Evolutionary conservation across 2,888 invertebrate species (phyloP).

Genomic region (Cheilosia soror): DNA sequence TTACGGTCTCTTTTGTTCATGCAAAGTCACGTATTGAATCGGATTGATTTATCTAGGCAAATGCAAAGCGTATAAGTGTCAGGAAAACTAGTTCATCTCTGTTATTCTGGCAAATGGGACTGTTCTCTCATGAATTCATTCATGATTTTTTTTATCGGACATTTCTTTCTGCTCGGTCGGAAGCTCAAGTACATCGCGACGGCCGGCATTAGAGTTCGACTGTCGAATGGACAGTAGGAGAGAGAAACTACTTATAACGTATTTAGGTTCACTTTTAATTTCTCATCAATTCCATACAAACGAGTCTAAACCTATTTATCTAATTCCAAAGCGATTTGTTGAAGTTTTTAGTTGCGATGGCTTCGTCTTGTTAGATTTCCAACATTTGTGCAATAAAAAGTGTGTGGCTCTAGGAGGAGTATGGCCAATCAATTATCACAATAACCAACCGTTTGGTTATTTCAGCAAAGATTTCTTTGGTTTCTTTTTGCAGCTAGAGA

Average conservation of each 20-base stretch:
- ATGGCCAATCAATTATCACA: constrained; percentile 52
- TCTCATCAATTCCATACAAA: constrained; percentile 23
- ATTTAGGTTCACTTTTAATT: constrained; percentile 58
- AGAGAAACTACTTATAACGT: constrained; percentile 34
- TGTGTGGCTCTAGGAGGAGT: not conserved
- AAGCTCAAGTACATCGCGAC: not conserved
- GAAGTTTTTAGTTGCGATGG: constrained; percentile 5
- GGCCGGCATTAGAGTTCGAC: not conserved
- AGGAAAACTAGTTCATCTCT: constrained; percentile 63
- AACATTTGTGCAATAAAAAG: constrained; percentile 19
- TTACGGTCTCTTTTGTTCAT: constrained; percentile 54
- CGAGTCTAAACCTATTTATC: constrained; percentile 4
- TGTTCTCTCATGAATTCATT: constrained; percentile 33
- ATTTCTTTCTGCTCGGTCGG: constrained; percentile 16
- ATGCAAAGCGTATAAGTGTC: constrained; percentile 16
- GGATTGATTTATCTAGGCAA: constrained; percentile 68
- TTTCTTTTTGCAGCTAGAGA: constrained; percentile 38
- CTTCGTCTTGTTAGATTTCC: not conserved
- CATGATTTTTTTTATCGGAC: constrained; percentile 25
- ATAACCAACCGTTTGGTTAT: constrained; percentile 25
- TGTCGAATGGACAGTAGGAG: constrained; percentile 12
- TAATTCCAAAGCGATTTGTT: constrained; percentile 29
- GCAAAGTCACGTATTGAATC: constrained; percentile 70
- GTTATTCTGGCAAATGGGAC: constrained; percentile 18
- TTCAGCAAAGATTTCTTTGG: constrained; percentile 29